Base-by-base conservation (phyloP, 2,888 invertebrate genomes). In the Apamea crenata region DNA sequence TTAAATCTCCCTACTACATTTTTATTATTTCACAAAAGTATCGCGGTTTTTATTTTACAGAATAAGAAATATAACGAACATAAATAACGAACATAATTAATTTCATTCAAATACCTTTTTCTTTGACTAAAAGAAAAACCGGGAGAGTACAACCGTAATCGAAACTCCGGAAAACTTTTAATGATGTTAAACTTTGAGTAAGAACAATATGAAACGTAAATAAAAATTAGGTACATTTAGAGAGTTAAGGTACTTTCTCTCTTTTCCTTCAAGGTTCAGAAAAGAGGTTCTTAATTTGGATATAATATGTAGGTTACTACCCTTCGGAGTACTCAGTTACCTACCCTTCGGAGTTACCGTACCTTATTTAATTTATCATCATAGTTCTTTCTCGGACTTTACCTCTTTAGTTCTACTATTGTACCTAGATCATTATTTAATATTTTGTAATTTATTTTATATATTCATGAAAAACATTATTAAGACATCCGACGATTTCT, bases 171-270 rank as follows among this genome's bases (percentile, higher is more conserved):
- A 47, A 71, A 84, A 82, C 76, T 86, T 82, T 74, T 82, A 84
- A 86, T 82, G 80, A 82, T 80, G 76, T 84, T 74, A 66, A 80
- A 82, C 82, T 86, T 86, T 68, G 80, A 77, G 70, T 32, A 85
- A 73, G 74, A 87, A 87, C 80, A 87, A 81, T 80, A 80, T 74
- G 77, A 77, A 70, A 77, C 72, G 25, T 44, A 83, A 81, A 83
- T 81, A 78, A 83, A 77, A 81, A 85, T 80, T 77, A 6, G 53
- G 25, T 47, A 78, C 47, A 71, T 82, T 81, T 75, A 63, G 44
- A 77, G n/a, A 61, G 65, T 21, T 44, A 6, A 56, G 32, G 25
- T 69, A 74, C 50, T 59, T 81, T 16, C 50, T 14, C 21, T 65
- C 56, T 61, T 66, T 76, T 40, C 16, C 56, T 70, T 70, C 32